Evolutionary conservation across 2,113 vertebrate genomes (phyloP).

Genomic region (Martes martes): DNA sequence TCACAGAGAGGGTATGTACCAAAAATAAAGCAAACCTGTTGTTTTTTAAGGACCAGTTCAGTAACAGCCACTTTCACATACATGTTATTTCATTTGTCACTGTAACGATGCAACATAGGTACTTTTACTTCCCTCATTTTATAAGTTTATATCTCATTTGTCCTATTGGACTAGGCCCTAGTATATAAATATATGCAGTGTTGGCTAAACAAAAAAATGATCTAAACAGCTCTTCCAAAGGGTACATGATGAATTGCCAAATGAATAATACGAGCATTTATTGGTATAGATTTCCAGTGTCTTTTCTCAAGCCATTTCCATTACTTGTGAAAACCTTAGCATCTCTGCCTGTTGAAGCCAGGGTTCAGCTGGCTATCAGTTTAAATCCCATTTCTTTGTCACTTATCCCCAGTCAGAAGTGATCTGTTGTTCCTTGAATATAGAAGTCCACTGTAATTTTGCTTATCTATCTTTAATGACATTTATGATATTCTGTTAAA

Average conservation of each 20-base stretch:
- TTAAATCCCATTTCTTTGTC: neutral
- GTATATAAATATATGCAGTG: neutral
- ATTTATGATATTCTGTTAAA: neutral
- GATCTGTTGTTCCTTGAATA: neutral
- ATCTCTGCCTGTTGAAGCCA: neutral
- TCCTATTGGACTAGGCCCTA: neutral
- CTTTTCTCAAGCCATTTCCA: neutral
- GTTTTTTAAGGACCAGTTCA: neutral
- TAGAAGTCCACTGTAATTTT: neutral
- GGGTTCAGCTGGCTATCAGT: neutral
- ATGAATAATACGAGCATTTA: neutral
- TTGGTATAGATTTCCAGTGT: neutral
- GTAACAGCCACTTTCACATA: neutral
- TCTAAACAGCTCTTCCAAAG: neutral
- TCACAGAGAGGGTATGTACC: neutral
- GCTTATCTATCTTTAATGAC: neutral
- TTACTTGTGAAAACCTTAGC: neutral
- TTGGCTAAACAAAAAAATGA: neutral
- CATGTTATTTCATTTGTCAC: neutral
- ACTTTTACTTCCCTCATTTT: neutral
- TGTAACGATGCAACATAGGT: neutral
- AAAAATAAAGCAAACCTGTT: neutral
- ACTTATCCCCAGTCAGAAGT: neutral
- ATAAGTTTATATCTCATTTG: neutral
- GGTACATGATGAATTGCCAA: neutral